Conservation (phyloP, 2,113 vertebrate genomes). For the Paramormyrops kingsleyae region DNA sequence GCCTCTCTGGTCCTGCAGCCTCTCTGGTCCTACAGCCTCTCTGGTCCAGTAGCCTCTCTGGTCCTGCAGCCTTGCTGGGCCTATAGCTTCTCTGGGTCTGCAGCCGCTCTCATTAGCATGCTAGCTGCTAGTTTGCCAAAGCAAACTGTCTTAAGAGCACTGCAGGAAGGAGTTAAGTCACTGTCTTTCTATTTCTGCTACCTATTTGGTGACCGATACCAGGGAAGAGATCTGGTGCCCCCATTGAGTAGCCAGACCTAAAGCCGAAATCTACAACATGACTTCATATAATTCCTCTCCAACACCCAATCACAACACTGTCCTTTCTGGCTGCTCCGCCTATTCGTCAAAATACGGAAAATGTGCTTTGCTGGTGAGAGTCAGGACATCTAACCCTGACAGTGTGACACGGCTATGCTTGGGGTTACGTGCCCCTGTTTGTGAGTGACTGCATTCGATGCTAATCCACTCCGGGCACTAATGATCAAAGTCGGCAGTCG, state of each 20-base stretch:
- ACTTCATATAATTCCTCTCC: not conserved
- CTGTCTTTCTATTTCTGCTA: not conserved
- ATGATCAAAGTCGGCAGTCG: slow-evolving; percentile 73
- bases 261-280: not conserved
- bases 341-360: not conserved
- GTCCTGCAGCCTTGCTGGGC: no score
- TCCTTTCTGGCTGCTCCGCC: not conserved
- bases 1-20: not conserved
- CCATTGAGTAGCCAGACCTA: not conserved
- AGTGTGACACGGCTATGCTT: not conserved
- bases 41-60: no score
- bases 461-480: slow-evolving; percentile 64
- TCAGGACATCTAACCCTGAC: not conserved
- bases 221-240: slow-evolving; percentile 14
- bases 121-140: not conserved
- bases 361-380: slow-evolving; percentile 4
- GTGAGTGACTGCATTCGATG: slow-evolving; percentile 65
- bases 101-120: not conserved
- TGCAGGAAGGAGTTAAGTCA: not conserved
- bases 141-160: not conserved
- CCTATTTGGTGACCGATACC: not conserved
- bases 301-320: not conserved
- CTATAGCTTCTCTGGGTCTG: no score
- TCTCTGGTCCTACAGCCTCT: no score
- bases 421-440: slow-evolving; percentile 54